Evolutionary conservation across 2,113 vertebrate genomes (phyloP), one percentile per base, ranked within the genome.

Genomic region (Ceratotherium simum): DNA sequence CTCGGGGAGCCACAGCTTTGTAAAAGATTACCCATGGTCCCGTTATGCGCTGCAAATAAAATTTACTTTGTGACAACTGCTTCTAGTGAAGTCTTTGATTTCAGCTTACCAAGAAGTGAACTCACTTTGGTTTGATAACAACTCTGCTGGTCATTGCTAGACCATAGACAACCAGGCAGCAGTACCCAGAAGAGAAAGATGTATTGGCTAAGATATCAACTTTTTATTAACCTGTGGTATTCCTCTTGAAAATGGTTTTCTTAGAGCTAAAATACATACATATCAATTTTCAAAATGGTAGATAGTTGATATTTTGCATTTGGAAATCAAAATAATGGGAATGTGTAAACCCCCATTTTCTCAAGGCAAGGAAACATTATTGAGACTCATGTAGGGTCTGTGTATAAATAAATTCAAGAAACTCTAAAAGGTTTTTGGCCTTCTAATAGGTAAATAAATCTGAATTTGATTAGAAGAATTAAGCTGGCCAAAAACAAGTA

Each of bases 381-480:
- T 33, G 8, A 90, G 29, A 42, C 17, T 75, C 20, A 69, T 10
- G 6, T 42, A 86, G 42, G 21, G 2, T 2, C 2, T 29, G 0
- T 21, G 18, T 46, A 31, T 58, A n/a, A 65, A 65, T 29, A 48
- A 12, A 78, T 33, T 92, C 20, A 90, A 73, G 11, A 54, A 67
- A 83, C 46, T 39, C 2, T 64, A 42, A 46, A 46, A 13, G 0
- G 4, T 8, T 36, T 75, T 90, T 91, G 5, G n/a, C 9, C 17
- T 76, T 65, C 95, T 91, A 82, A 89, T n/a, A 69, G 31, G 3
- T 65, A 89, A 81, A 76, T 54, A 62, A 39, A 78, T 83, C 3
- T 54, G 46, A 78, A 82, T 82, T 89, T 95, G 36, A 54, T 78
- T 79, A 58, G 16, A 79, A 82, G 54, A 93, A 48, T 81, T 62